Evolutionary conservation across 2,888 invertebrate species (phyloP).

Genomic region (Platycheirus rosarum): DNA sequence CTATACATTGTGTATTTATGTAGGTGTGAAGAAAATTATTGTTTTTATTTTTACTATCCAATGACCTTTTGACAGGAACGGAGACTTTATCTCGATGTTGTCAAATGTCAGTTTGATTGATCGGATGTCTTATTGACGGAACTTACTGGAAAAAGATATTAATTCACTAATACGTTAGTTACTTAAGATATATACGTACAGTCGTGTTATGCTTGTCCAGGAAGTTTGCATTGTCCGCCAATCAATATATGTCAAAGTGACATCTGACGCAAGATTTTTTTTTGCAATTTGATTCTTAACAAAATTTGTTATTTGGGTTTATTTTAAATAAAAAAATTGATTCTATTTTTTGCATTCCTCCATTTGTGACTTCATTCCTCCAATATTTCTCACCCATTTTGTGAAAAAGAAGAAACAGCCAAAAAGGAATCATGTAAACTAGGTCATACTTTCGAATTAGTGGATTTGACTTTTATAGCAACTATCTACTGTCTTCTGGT

Average conservation of each 20-base stretch:
- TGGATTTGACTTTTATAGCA: too few species aligned
- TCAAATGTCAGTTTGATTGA: conserved; percentile 22
- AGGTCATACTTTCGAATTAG: too few species aligned
- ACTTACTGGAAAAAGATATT: background rate
- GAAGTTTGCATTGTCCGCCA: background rate
- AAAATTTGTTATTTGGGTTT: too few species aligned
- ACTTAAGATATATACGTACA: background rate
- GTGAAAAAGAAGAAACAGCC: too few species aligned
- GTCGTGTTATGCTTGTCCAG: background rate
- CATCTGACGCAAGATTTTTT: background rate
- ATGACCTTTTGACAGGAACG: conserved; percentile 31
- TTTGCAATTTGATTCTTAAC: too few species aligned
- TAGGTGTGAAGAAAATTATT: conserved; percentile 29
- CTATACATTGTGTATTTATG: too few species aligned
- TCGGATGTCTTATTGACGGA: background rate
- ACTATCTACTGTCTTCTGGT: too few species aligned
- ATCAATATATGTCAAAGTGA: background rate
- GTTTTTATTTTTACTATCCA: background rate
- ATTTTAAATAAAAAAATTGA: too few species aligned
- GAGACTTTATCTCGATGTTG: conserved; percentile 1
- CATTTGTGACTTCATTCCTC: too few species aligned
- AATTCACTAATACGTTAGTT: background rate
- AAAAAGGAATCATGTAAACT: too few species aligned
- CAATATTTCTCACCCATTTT: too few species aligned
- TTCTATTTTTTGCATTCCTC: too few species aligned